Base-by-base conservation (phyloP, 2,888 invertebrate species). In the Chymomyza amoena region DNA sequence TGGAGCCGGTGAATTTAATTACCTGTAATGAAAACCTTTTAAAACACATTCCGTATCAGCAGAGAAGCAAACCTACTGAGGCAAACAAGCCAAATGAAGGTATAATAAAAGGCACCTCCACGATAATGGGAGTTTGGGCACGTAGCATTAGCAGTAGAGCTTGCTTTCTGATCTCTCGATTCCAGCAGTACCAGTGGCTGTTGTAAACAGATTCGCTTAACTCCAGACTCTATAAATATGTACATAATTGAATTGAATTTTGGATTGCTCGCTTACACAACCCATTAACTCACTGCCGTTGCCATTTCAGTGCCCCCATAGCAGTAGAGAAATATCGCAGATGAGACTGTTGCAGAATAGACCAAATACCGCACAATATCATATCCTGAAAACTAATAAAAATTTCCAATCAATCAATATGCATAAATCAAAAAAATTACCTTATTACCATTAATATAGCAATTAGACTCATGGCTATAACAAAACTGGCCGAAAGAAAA, bases 1-100 rank as follows among this genome's bases (percentile, higher is more conserved):
- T 87, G 66, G 86, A 83, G 70, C 86, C 88, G 61, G 83, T 88
- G 71, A 86, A 88, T 67, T 88, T 86, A 65, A 83, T 73, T 69
- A 83, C 66, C 88, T 87, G 70, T 39, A 60, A 52, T 20, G 50
- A 13, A 10, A 45, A 45, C 0, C 32, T 32, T 32, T 32, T 7
- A 7, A 7, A 32, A 0, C 32, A 32, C 2, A 36, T 36, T 36
- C 20, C 13, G 10, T 18, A 50, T 52, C 15, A 28, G 9, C 10
- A 50, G 20, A n/a, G 16, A 36, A 45, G 39, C 2, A n/a, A 7
- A 69, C 80, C 15, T 39, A 84, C 81, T 66, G 76, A 61, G 15
- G 80, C 73, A 10, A 82, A 82, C 5, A 72, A 60, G 0, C 76
- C 80, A 51, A 82, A 61, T 4, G 76, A 76, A 16, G 87, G 87